Conservation (phyloP, 2,888 invertebrate genomes). For the Cancer borealis region DNA sequence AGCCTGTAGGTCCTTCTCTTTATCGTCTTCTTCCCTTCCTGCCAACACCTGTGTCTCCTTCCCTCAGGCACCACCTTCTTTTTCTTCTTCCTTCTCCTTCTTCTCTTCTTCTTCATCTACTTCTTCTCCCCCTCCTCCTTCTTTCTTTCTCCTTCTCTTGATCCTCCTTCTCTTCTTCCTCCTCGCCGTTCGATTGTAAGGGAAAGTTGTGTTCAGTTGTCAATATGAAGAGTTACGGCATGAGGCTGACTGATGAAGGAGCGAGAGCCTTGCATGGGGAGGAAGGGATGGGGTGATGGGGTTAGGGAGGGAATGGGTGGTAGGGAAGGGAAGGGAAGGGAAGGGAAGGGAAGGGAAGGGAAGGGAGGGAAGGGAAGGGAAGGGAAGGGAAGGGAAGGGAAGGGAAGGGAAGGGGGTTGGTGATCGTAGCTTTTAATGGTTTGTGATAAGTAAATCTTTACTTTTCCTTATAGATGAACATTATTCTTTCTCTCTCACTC, state of each 20-base stretch:
- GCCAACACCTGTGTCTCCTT: neutral
- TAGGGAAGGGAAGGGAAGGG: neutral
- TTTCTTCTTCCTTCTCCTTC: neutral
- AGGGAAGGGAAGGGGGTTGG: neutral
- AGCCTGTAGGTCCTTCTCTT: neutral
- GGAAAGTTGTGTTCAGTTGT: neutral
- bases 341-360: neutral
- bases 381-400: neutral
- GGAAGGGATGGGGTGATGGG: neutral
- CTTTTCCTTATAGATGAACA: neutral
- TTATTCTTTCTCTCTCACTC: neutral
- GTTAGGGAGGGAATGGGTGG: neutral
- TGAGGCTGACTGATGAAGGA: slow-evolving; percentile 33
- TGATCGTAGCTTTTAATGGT: neutral
- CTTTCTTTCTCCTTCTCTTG: neutral
- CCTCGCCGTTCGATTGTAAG: neutral
- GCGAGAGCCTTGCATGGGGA: neutral
- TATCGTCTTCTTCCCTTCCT: neutral
- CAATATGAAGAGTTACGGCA: slow-evolving; percentile 4
- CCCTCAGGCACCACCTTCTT: neutral
- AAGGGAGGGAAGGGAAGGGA: neutral
- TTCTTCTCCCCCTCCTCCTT: neutral
- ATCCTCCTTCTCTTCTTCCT: neutral
- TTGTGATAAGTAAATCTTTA: neutral
- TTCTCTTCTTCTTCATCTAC: neutral